These are phyloP conservation scores for Metopia argyrocephala DNA, from an alignment of 2,888 invertebrate species.

Conservation along the genomic window DNA sequence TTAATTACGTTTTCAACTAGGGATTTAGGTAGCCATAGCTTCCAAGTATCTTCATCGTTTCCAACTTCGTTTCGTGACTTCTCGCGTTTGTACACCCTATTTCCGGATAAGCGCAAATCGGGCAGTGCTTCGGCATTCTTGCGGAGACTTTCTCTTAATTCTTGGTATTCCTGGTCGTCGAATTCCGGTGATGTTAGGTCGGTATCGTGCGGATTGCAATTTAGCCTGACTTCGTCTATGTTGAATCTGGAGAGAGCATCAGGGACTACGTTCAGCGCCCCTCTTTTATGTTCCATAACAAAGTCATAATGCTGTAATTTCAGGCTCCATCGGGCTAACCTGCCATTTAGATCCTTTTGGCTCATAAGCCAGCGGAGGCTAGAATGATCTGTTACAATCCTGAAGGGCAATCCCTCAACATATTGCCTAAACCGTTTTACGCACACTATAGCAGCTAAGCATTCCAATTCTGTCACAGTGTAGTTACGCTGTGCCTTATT, in stretches of 20 bases:
- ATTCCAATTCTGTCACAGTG: too few species aligned
- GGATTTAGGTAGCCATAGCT: constrained; percentile 3
- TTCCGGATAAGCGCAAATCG: background rate
- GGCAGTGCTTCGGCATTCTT: background rate
- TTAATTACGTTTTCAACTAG: too few species aligned
- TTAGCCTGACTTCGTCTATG: background rate
- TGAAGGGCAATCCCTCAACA: too few species aligned
- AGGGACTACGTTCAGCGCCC: constrained; percentile 1
- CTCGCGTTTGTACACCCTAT: background rate
- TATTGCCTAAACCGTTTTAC: too few species aligned
- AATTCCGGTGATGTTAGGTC: background rate
- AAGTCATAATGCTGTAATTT: too few species aligned
- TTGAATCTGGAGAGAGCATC: too few species aligned
- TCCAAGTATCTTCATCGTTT: background rate
- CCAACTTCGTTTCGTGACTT: background rate
- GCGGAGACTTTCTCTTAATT: background rate
- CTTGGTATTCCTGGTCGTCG: background rate
- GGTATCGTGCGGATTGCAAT: background rate
- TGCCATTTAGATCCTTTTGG: too few species aligned
- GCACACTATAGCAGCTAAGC: too few species aligned
- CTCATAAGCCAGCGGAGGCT: too few species aligned
- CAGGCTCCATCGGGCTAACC: too few species aligned
- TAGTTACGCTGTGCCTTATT: too few species aligned
- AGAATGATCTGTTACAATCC: too few species aligned
- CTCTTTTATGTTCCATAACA: constrained; percentile 13